phyloP scores from a whole-genome alignment of 2,888 invertebrate genomes.

The Alsophila aescularia region DNA sequence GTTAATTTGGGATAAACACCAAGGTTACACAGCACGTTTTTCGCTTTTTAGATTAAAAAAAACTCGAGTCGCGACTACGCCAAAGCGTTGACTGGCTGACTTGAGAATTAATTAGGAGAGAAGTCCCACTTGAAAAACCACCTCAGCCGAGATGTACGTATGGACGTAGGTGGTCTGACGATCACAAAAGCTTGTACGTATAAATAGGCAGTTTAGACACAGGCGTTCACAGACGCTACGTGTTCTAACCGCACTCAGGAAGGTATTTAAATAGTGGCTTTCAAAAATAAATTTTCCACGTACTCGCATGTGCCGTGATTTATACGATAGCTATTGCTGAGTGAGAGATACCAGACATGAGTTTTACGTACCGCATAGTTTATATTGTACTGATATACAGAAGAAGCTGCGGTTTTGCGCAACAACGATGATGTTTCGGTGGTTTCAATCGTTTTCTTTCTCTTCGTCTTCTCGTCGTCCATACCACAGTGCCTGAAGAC shows the following conservation, averaged over 20 bases:
- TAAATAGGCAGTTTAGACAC: neutral
- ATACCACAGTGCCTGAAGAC: no score
- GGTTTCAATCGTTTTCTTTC: constrained; percentile 6
- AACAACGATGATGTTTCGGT: constrained; percentile 13
- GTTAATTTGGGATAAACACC: no score
- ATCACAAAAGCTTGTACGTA: neutral
- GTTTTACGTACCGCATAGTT: constrained; percentile 29
- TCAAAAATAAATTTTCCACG: constrained; percentile 62
- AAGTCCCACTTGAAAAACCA: no score
- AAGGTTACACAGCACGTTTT: no score
- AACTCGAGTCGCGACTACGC: no score
- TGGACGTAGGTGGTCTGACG: no score
- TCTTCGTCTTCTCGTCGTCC: no score
- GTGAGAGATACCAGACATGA: constrained; percentile 70
- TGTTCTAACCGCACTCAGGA: constrained; percentile 3
- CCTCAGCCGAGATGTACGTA: no score
- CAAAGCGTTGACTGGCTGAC: no score
- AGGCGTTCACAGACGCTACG: neutral
- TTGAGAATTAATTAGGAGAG: no score
- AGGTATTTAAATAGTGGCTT: constrained; percentile 36
- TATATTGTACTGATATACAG: constrained; percentile 41
- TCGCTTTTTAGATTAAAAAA: no score
- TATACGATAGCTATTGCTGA: constrained; percentile 67
- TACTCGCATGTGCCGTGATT: constrained; percentile 63
- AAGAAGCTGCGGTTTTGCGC: constrained; percentile 10